These are phyloP conservation scores for Microcebus griseorufus DNA, from an alignment of 2,113 vertebrate species.

Conservation along the genomic window DNA sequence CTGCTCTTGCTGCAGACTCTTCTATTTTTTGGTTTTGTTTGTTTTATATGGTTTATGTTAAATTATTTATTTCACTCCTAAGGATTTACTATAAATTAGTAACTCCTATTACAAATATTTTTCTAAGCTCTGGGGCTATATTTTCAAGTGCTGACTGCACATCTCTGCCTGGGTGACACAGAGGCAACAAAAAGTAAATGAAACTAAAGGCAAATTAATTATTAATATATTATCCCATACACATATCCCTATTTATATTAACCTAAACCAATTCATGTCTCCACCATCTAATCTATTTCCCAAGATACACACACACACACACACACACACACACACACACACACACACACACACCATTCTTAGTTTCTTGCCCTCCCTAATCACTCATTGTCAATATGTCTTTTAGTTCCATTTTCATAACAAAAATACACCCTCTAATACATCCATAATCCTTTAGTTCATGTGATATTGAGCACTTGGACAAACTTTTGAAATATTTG, in stretches of 20 bases:
- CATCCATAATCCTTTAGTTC: not conserved
- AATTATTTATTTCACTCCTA: not conserved
- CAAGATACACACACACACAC: not conserved
- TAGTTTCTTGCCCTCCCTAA: not conserved
- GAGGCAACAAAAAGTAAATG: not conserved
- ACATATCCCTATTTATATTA: not conserved
- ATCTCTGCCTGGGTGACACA: not conserved
- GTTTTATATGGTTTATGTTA: not conserved
- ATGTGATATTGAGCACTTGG: not conserved
- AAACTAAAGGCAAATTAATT: not conserved
- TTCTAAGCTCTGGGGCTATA: not conserved
- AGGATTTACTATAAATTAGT: not conserved
- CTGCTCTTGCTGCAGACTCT: not conserved
- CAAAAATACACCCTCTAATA: not conserved
- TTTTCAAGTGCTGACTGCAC: not conserved
- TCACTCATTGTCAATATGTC: not conserved
- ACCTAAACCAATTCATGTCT: not conserved
- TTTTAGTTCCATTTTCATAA: not conserved
- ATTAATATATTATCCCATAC: not conserved
- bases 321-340: no score
- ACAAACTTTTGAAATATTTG: not conserved
- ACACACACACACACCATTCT: not conserved
- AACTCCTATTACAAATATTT: constrained; percentile 12
- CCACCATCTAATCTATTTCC: not conserved
- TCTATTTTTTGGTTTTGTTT: not conserved